A percentile compares a stretch with the other conserved stretches of the same genome.
phyloP scores from a whole-genome alignment of 2,888 invertebrate species.

The Lycaena phlaeas region DNA sequence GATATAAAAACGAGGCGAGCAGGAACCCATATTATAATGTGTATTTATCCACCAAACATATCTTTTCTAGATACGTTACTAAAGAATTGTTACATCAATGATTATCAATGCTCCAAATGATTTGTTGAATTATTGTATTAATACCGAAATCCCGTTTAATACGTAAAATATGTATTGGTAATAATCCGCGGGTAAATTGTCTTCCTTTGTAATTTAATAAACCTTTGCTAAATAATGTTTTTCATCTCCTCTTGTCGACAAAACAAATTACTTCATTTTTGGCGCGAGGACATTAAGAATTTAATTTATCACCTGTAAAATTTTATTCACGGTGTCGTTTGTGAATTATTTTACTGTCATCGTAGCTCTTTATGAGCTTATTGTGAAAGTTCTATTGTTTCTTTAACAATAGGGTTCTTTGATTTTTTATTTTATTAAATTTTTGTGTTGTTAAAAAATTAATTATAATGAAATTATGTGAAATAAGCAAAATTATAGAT shows the following conservation, averaged over 20 bases:
- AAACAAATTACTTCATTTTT: conserved; percentile 67
- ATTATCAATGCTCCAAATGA: too few species aligned
- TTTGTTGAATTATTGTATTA: too few species aligned
- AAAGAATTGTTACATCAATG: too few species aligned
- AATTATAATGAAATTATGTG: too few species aligned
- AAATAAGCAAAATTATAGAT: too few species aligned
- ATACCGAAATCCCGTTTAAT: background rate
- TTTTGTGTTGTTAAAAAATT: too few species aligned
- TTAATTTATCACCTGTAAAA: conserved; percentile 54
- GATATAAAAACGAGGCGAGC: too few species aligned
- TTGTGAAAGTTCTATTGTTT: conserved; percentile 1
- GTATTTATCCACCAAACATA: too few species aligned
- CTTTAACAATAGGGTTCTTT: background rate
- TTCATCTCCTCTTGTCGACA: conserved; percentile 60
- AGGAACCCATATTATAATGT: too few species aligned
- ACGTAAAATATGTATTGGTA: conserved; percentile 7
- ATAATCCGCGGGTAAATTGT: conserved; percentile 6
- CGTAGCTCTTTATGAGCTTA: background rate
- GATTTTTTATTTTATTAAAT: too few species aligned
- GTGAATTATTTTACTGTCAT: conserved; percentile 19
- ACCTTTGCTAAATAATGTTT: conserved; percentile 57
- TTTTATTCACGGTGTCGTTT: conserved; percentile 38
- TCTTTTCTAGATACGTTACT: too few species aligned
- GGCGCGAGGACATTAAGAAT: conserved; percentile 47
- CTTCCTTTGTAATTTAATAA: conserved; percentile 42